Base-by-base conservation (phyloP, 2,113 vertebrate genomes). In the Mus spicilegus region DNA sequence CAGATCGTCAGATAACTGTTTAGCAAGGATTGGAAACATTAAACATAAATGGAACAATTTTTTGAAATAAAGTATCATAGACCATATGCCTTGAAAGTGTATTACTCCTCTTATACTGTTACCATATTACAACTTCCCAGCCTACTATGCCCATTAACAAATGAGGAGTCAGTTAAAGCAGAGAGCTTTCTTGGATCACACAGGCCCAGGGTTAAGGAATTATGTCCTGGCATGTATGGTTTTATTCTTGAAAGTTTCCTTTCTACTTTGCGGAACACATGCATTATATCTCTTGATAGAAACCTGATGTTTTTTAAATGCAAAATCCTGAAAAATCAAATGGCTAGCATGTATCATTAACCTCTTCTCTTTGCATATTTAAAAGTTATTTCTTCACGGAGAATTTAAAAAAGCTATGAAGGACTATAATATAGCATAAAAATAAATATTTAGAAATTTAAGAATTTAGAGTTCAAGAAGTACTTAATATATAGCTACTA, bases 1-100 rank as follows among this genome's bases (percentile, higher is more conserved):
- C 1, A 89, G 17, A 90, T 85, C 36, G 54, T 30, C 89, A 89
- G 91, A 70, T 88, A 70, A 65, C 77, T 75, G 12, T 63, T 67
- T 33, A 26, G 39, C 13, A 80, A 8, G 89, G 24, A 30, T 87
- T 76, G 56, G 51, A 91, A 87, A 93, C 80, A 77, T 13, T 93
- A 80, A 87, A 85, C 17, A 76, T 72, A 91, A 94, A 69, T n/a
- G 72, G 12, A 91, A 95, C 51, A 91, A 76, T 90, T 95, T 94
- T 94, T 80, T 36, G 75, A 94, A 92, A n/a, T 90, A 97, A 94
- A 56, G 73, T 46, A 80, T 39, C 69, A 96, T 26, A 86, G 76
- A 51, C 90, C 46, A 5, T 77, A 84, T 70, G 28, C n/a, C 20
- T 2, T 93, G 86, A 56, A 91, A 93, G 72, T 91, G 11, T 69